These are phyloP conservation scores for Panzeria rudis DNA, from an alignment of 2,888 invertebrate species.

Conservation along the genomic window DNA sequence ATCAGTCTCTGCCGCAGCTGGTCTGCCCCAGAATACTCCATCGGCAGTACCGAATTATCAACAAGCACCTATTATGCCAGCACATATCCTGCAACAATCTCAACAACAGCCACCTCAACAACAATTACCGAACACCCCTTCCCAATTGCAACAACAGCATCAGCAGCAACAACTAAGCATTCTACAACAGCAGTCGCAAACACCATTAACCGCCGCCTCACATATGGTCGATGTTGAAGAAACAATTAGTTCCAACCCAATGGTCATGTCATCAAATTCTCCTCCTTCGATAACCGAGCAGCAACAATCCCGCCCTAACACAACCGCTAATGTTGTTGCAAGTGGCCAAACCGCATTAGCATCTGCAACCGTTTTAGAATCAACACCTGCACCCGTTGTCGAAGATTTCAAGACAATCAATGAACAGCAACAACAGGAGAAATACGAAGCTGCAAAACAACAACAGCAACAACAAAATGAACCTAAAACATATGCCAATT, in stretches of 20 bases:
- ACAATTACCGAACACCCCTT: constrained; percentile 49
- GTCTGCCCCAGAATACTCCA: constrained; percentile 73
- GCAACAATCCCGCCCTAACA: constrained; percentile 67
- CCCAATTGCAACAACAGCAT: constrained; percentile 68
- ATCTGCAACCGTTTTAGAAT: constrained; percentile 69
- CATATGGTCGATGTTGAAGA: constrained; percentile 68
- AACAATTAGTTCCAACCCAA: constrained; percentile 44
- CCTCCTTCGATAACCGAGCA: constrained; percentile 35
- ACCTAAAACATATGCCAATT: constrained; percentile 94
- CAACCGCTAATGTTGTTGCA: constrained; percentile 75
- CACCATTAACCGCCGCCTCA: constrained; percentile 46
- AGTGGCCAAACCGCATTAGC: constrained; percentile 70
- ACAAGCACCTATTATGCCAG: constrained; percentile 77
- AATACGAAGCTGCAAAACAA: constrained; percentile 82
- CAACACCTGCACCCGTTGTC: constrained; percentile 73
- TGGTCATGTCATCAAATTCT: constrained; percentile 37
- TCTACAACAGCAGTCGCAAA: constrained; percentile 65
- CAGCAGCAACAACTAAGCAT: constrained; percentile 70
- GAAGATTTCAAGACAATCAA: constrained; percentile 81
- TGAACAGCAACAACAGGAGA: constrained; percentile 82
- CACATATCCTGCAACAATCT: constrained; percentile 73
- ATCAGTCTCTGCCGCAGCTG: constrained; percentile 52
- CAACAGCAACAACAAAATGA: constrained; percentile 85
- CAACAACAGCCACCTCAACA: constrained; percentile 67
- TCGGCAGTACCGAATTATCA: constrained; percentile 76